Evolutionary conservation across 2,797 vertebrate species (phyloP).

Genomic region (Orestias chungarensis): DNA sequence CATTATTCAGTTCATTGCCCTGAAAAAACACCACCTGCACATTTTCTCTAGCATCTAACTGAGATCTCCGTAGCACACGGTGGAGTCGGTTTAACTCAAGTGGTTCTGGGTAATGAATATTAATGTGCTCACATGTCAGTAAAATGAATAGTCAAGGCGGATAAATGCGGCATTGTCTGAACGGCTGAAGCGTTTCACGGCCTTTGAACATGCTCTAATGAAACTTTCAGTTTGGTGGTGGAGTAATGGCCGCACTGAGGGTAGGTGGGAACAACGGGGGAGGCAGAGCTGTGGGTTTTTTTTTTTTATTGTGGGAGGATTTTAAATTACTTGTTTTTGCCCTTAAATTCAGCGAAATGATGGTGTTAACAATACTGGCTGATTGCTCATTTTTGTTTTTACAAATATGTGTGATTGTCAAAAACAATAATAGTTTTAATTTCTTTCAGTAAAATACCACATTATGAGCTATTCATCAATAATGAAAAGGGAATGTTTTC

Average conservation of each 20-base stretch:
- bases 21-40: slow-evolving; percentile 24
- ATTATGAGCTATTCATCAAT: background rate
- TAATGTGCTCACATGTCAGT: slow-evolving; percentile 84
- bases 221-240: slow-evolving; percentile 70
- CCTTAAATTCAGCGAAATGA: slow-evolving; percentile 10
- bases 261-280: slow-evolving; percentile 56
- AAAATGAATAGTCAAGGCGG: slow-evolving; percentile 85
- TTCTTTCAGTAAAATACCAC: background rate
- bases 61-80: slow-evolving; percentile 38
- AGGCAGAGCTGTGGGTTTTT: slow-evolving; percentile 20
- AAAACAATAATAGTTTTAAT: background rate
- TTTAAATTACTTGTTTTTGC: slow-evolving; percentile 23
- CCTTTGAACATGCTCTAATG: slow-evolving; percentile 77
- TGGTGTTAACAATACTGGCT: background rate
- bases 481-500: background rate
- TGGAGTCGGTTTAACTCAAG: slow-evolving; percentile 72
- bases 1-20: slow-evolving; percentile 55
- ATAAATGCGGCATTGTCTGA: slow-evolving; percentile 81
- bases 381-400: slow-evolving; percentile 7
- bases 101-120: slow-evolving; percentile 85
- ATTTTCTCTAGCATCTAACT: slow-evolving; percentile 38
- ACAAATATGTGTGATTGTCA: slow-evolving; percentile 3
- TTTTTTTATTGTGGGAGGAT: slow-evolving; percentile 7
- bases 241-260: slow-evolving; percentile 67
- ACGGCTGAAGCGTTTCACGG: slow-evolving; percentile 74